Base-by-base conservation (phyloP, 2,888 invertebrate genomes). In the Calameuta idolon region DNA sequence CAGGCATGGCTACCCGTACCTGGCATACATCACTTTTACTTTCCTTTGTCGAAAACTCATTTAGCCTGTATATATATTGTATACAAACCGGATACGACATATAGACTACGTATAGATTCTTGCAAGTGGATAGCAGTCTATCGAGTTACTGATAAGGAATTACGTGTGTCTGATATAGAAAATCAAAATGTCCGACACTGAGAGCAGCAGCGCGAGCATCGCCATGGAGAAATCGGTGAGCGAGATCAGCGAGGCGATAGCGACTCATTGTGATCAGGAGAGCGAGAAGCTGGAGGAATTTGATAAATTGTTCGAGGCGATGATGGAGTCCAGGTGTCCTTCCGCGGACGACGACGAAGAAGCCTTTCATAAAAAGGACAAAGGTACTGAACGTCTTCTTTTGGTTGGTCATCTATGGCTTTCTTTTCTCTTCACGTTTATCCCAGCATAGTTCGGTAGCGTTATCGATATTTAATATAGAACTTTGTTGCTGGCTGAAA, bases 221-320 rank as follows among this genome's bases (percentile, higher is more conserved):
- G 74, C 76, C 35, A 74, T 81, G 77, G 76, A 69, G 37, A 37
- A 69, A 73, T 34, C 78, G 12, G 35, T 12, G 31, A 74, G 74
- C 55, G 85, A 85, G 69, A 84, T 80, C 73, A 69, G 40, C 23
- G 78, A 75, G 23, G 15, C 74, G 68, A n/a, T 79, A 77, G 75
- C 81, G 77, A 71, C 34, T 79, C 78, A 15, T 23, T 75, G 34
- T 1, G 33, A 74, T 35, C 11, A 80, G 33, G 83, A 85, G 75
- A 84, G 82, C 76, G 90, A 90, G 83, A 90, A 89, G 80, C 85
- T 89, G 77, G 89, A 90, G 78, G 90, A 91, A 85, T 90, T 90
- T 79, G 89, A 90, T 79, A 89, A 88, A 81, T 85, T 90, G 69
- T 81, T 91, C 31, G 86, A 87, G 85, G 87, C 90, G 81, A 90